Evolutionary conservation across 2,888 invertebrate genomes (phyloP).

Genomic region (Drosophila quasianomalipes): DNA sequence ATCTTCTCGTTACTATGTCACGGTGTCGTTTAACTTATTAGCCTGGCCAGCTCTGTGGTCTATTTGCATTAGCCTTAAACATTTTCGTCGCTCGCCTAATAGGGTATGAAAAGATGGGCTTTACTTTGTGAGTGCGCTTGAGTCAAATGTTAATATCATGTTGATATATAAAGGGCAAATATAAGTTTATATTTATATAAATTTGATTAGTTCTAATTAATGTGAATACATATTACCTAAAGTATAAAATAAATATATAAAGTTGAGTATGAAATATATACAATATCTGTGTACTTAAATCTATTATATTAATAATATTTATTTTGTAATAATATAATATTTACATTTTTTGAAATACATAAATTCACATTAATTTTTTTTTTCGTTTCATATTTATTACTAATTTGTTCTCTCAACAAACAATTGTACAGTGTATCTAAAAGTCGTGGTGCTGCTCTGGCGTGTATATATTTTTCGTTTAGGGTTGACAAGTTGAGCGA

Average conservation of each 20-base stretch:
- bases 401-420: neutral
- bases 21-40: slow-evolving; percentile 81
- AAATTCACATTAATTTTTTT: neutral
- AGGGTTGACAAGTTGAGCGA: slow-evolving; percentile 74
- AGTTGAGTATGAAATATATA: neutral
- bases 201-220: neutral
- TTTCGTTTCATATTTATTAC: neutral
- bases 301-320: fast-evolving
- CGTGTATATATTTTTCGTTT: slow-evolving; percentile 28
- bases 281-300: neutral
- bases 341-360: too few relatives aligned
- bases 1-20: slow-evolving; percentile 64
- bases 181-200: neutral
- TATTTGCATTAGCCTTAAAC: slow-evolving; percentile 71
- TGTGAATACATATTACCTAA: neutral
- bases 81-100: slow-evolving; percentile 37
- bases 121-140: neutral
- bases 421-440: slow-evolving; percentile 20
- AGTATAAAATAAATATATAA: neutral
- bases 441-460: neutral
- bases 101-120: slow-evolving; percentile 5
- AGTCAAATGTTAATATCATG: neutral
- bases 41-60: slow-evolving; percentile 73
- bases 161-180: neutral
- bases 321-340: neutral